A percentile compares a stretch with the other conserved stretches of the same genome.
These are phyloP conservation scores for Altica lythri DNA, from an alignment of 2,888 invertebrate species.

Conservation along the genomic window DNA sequence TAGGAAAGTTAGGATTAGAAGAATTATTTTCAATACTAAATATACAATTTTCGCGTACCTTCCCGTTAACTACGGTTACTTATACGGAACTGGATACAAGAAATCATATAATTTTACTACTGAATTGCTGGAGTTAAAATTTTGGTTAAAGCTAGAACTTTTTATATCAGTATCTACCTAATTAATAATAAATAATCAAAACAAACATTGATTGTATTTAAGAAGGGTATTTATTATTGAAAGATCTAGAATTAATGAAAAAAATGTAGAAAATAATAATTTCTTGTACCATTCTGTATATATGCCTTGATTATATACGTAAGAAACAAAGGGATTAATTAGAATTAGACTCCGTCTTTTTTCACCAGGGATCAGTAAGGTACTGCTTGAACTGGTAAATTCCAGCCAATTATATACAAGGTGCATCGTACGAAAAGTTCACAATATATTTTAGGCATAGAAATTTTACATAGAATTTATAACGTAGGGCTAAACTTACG, in stretches of 20 bases:
- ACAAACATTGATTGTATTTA: too few relatives aligned
- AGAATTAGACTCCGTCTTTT: slow-evolving; percentile 46
- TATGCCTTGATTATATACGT: slow-evolving; percentile 41
- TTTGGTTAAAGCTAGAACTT: too few relatives aligned
- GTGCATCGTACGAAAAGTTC: slow-evolving; percentile 37
- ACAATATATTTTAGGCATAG: slow-evolving; percentile 41
- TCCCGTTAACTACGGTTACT: slow-evolving; percentile 38
- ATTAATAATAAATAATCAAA: too few relatives aligned
- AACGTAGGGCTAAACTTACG: slow-evolving; percentile 30
- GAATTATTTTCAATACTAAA: slow-evolving; percentile 52
- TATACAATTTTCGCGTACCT: slow-evolving; percentile 46
- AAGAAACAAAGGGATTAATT: slow-evolving; percentile 42
- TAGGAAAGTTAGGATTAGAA: slow-evolving; percentile 43
- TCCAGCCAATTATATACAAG: slow-evolving; percentile 44
- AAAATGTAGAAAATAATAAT: not conserved
- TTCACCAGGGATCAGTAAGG: slow-evolving; percentile 46
- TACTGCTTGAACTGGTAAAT: slow-evolving; percentile 40
- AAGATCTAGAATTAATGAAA: not conserved
- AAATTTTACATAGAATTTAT: slow-evolving; percentile 37
- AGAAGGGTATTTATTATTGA: not conserved
- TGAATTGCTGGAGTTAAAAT: slow-evolving; percentile 9
- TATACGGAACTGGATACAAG: slow-evolving; percentile 7
- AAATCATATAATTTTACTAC: not conserved
- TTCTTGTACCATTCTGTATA: slow-evolving; percentile 19
- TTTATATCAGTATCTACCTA: too few relatives aligned